phyloP scores from a whole-genome alignment of 2,113 vertebrate species.

The Syngnathus scovelli region DNA sequence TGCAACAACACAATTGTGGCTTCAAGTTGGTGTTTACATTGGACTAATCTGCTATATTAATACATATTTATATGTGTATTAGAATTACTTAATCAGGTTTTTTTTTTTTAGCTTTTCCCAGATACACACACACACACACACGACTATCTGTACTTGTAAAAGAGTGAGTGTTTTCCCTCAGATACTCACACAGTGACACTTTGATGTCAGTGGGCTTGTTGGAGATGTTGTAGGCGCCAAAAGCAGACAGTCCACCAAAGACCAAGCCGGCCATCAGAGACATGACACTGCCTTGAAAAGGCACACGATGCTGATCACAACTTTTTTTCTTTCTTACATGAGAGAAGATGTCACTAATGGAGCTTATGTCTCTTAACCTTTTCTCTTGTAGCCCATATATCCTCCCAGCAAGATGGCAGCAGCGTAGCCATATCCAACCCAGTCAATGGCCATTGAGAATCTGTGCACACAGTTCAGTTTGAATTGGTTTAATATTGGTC shows the following conservation, averaged over 20 bases:
- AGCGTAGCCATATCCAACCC: conserved; percentile 87
- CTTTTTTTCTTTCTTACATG: neutral
- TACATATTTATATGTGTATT: too few species aligned
- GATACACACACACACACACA: too few species aligned
- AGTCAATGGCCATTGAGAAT: conserved; percentile 77
- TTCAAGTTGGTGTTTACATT: too few species aligned
- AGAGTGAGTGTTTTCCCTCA: neutral
- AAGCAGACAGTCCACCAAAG: conserved; percentile 80
- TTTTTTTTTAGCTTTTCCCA: too few species aligned
- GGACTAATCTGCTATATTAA: too few species aligned
- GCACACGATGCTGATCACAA: neutral
- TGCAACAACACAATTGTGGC: conserved; percentile 43
- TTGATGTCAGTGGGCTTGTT: conserved; percentile 77
- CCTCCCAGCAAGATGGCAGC: conserved; percentile 79
- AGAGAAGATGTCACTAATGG: neutral
- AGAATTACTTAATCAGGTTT: too few species aligned
- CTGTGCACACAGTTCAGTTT: conserved; percentile 13
- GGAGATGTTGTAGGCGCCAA: conserved; percentile 81
- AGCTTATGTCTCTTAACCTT: conserved; percentile 68
- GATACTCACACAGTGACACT: conserved; percentile 80
- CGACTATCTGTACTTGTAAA: neutral
- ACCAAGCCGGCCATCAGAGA: conserved; percentile 84
- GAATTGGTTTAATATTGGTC: neutral
- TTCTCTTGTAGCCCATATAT: conserved; percentile 80
- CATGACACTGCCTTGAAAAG: conserved; percentile 77